phyloP scores from a whole-genome alignment of 2,888 invertebrate genomes.

The Lomographa bimaculata region DNA sequence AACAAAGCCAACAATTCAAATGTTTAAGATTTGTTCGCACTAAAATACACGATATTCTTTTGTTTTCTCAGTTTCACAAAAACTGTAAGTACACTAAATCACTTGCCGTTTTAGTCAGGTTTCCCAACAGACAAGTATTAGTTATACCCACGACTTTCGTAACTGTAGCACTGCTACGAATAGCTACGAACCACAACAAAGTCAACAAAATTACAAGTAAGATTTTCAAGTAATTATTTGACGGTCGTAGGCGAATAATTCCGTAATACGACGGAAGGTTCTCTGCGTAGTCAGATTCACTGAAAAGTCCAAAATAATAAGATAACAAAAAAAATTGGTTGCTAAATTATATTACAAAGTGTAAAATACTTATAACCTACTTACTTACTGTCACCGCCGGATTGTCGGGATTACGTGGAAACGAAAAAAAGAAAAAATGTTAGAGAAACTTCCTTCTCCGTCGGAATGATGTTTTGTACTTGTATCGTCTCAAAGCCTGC shows the following conservation, averaged over 20 bases:
- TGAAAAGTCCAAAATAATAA: slow-evolving; percentile 25
- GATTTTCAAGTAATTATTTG: too few species aligned
- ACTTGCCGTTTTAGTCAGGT: background rate
- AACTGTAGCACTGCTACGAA: slow-evolving; percentile 14
- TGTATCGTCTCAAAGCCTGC: slow-evolving; percentile 46
- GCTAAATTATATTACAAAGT: slow-evolving; percentile 30
- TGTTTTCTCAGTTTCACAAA: too few species aligned
- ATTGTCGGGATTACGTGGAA: slow-evolving; percentile 40
- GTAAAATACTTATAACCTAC: slow-evolving; percentile 32
- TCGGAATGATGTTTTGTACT: slow-evolving; percentile 38
- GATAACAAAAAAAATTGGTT: slow-evolving; percentile 20
- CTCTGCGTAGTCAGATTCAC: too few species aligned
- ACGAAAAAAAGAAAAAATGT: slow-evolving; percentile 38
- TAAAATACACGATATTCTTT: too few species aligned
- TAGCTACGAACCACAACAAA: slow-evolving; percentile 3
- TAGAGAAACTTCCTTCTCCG: slow-evolving; percentile 25
- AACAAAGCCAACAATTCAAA: too few species aligned
- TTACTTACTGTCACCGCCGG: slow-evolving; percentile 39
- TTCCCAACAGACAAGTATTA: background rate
- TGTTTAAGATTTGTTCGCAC: too few species aligned
- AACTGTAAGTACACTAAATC: too few species aligned
- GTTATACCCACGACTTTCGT: background rate
- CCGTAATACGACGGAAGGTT: too few species aligned
- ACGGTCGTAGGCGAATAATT: too few species aligned
- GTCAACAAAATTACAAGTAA: slow-evolving; percentile 4